These are phyloP conservation scores for Synergus itoensis DNA, from an alignment of 2,888 invertebrate genomes.

Conservation along the genomic window DNA sequence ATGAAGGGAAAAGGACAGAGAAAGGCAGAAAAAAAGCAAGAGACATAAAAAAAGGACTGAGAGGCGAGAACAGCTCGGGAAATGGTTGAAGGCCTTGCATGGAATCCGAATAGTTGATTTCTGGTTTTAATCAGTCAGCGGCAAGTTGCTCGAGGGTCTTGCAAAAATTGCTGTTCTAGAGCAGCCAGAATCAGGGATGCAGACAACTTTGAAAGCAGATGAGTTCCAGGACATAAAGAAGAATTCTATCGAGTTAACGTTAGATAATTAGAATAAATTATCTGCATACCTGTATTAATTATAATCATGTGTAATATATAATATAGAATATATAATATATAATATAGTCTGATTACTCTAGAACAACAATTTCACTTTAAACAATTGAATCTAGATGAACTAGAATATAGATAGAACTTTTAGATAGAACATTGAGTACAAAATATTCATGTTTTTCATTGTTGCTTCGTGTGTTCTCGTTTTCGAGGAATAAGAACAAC, in stretches of 20 bases:
- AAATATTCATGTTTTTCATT: slow-evolving; percentile 51
- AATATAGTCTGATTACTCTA: too few relatives aligned
- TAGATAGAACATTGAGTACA: slow-evolving; percentile 40
- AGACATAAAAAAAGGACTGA: slow-evolving; percentile 34
- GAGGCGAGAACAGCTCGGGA: slow-evolving; percentile 47
- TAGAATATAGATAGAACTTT: slow-evolving; percentile 43
- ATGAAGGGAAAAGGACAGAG: slow-evolving; percentile 50
- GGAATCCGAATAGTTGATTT: slow-evolving; percentile 62
- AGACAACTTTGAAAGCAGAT: slow-evolving; percentile 29
- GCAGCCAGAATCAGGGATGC: slow-evolving; percentile 28
- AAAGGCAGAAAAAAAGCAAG: slow-evolving; percentile 45
- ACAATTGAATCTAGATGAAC: not conserved
- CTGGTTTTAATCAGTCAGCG: slow-evolving; percentile 66
- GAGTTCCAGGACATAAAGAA: slow-evolving; percentile 18
- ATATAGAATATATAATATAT: too few relatives aligned
- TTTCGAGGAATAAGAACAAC: slow-evolving; percentile 54
- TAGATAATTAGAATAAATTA: slow-evolving; percentile 14
- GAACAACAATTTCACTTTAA: too few relatives aligned
- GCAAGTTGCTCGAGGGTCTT: slow-evolving; percentile 56
- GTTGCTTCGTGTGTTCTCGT: slow-evolving; percentile 52
- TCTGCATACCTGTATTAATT: too few relatives aligned
- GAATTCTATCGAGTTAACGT: not conserved
- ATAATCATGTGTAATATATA: too few relatives aligned
- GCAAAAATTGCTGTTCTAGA: slow-evolving; percentile 54
- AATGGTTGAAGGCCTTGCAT: slow-evolving; percentile 30